A percentile compares a stretch with the other conserved stretches of the same genome.
These are phyloP conservation scores for Gonioctena quinquepunctata DNA, from an alignment of 1,140 invertebrate species.

Conservation along the genomic window DNA sequence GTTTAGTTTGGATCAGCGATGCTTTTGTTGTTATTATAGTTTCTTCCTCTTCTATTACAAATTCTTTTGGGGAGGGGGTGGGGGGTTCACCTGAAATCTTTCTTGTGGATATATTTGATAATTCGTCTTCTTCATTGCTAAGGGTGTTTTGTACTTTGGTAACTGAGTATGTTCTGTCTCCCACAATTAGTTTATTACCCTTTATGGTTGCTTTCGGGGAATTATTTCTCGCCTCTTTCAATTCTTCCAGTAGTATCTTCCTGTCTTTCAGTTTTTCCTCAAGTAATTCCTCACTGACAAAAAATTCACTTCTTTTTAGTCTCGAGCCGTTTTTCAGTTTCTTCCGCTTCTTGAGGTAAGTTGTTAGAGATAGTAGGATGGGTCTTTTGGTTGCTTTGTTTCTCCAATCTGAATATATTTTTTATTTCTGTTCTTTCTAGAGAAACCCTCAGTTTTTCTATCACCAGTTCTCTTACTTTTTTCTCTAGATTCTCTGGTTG, in stretches of 20 bases:
- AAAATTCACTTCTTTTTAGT: not conserved
- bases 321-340: not conserved
- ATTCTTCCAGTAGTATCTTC: not conserved
- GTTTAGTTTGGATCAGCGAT: not conserved
- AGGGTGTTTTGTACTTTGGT: not conserved
- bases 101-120: not conserved
- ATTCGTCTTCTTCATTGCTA: not conserved
- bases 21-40: not conserved
- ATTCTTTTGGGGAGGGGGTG: not conserved
- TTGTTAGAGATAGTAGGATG: too few species aligned
- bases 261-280: not conserved
- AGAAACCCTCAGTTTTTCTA: not conserved
- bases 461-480: too few species aligned
- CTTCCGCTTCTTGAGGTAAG: not conserved
- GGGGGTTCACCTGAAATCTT: not conserved
- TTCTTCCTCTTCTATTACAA: not conserved
- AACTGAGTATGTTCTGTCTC: not conserved
- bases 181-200: not conserved
- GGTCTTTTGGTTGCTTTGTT: not conserved
- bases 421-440: not conserved
- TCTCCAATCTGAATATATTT: not conserved
- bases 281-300: not conserved
- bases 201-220: not conserved
- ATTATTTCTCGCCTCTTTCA: slow-evolving; percentile 2
- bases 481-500: not conserved